A percentile compares a stretch with the other conserved stretches of the same genome.
Evolutionary conservation across 2,113 vertebrate species (phyloP).

Genomic region (Mastomys coucha): DNA sequence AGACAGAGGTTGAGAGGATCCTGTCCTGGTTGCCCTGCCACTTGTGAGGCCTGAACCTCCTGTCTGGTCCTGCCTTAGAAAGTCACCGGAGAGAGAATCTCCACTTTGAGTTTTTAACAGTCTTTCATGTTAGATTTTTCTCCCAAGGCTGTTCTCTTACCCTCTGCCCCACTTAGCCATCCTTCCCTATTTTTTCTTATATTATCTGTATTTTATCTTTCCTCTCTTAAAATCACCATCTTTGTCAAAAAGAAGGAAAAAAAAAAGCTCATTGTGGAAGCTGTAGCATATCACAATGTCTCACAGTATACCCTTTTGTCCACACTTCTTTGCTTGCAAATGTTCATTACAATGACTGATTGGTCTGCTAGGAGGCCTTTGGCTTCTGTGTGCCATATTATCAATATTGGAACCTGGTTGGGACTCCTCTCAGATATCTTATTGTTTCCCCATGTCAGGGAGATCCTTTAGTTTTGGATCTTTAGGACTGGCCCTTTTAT

Average conservation of each 20-base stretch:
- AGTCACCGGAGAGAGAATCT: no score
- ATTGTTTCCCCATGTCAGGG: background rate
- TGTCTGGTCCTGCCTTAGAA: no score
- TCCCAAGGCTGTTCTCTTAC: background rate
- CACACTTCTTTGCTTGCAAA: background rate
- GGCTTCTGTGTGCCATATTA: background rate
- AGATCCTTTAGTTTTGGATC: background rate
- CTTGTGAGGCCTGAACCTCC: no score
- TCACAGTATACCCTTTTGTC: background rate
- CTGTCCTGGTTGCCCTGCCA: no score
- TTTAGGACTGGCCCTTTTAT: background rate
- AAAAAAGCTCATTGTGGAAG: background rate
- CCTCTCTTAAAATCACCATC: background rate
- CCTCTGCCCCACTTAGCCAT: background rate
- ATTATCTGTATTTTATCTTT: background rate
- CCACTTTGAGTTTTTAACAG: background rate
- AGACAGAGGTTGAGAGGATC: no score
- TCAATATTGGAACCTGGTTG: background rate
- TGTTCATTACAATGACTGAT: background rate
- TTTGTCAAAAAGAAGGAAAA: background rate
- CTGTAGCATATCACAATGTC: background rate
- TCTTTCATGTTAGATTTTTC: background rate
- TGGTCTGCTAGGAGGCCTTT: background rate
- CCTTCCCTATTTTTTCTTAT: background rate
- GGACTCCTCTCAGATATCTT: background rate